These are phyloP conservation scores for Typhlichthys eigenmanni DNA, from an alignment of 2,797 vertebrate genomes.

Conservation along the genomic window DNA sequence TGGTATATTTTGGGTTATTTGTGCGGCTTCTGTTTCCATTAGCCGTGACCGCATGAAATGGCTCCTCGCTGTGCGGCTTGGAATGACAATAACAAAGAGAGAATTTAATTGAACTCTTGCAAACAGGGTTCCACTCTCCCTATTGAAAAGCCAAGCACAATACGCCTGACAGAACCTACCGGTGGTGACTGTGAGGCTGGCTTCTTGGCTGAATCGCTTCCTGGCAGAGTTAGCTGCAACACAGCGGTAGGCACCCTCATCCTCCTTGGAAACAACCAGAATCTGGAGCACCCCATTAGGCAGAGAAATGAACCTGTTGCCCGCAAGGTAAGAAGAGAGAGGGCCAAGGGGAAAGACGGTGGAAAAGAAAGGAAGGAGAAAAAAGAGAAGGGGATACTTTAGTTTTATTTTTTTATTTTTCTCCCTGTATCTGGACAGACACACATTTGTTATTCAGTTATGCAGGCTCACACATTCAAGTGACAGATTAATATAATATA, in stretches of 20 bases:
- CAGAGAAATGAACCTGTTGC: constrained; percentile 86
- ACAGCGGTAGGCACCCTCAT: constrained; percentile 88
- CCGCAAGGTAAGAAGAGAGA: constrained; percentile 3
- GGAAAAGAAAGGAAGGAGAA: constrained; percentile 5
- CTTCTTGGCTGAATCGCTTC: constrained; percentile 84
- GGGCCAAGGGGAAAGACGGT: not conserved
- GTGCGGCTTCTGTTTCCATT: too few relatives aligned
- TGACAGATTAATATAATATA: too few relatives aligned
- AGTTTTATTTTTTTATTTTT: constrained; percentile 8
- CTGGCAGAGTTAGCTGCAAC: constrained; percentile 82
- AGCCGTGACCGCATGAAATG: too few relatives aligned
- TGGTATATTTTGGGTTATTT: too few relatives aligned
- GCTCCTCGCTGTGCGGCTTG: too few relatives aligned
- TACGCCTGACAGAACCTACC: constrained; percentile 60
- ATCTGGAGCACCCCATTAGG: constrained; percentile 95
- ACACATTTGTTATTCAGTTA: too few relatives aligned
- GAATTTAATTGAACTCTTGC: too few relatives aligned
- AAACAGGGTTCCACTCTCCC: too few relatives aligned
- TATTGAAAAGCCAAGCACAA: too few relatives aligned
- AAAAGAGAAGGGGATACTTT: constrained; percentile 13
- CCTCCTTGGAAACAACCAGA: constrained; percentile 81
- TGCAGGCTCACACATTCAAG: too few relatives aligned
- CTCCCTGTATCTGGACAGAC: not conserved
- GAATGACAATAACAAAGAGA: too few relatives aligned
- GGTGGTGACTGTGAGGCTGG: constrained; percentile 81